Conservation (phyloP, 1,140 invertebrate species). For the Babylonia areolata region DNA sequence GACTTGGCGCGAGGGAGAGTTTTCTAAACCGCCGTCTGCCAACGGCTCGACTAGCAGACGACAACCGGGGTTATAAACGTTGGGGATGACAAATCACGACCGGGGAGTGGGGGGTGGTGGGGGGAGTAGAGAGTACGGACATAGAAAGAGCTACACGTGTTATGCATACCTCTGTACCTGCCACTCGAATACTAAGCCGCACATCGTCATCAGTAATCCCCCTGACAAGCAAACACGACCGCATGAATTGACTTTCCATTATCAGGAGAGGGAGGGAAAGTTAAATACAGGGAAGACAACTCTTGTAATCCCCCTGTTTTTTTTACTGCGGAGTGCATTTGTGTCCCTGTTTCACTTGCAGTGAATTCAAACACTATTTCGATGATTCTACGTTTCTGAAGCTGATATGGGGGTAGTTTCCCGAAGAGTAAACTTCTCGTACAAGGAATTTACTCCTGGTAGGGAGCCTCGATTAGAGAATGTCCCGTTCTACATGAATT, state of each 20-base stretch:
- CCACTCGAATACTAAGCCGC: background rate
- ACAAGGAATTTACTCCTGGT: no score
- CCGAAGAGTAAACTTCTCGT: no score
- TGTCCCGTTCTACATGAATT: no score
- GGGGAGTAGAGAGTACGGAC: background rate
- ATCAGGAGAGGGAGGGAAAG: background rate
- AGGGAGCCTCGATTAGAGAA: no score
- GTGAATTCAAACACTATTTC: no score
- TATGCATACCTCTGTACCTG: background rate
- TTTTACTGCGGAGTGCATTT: no score
- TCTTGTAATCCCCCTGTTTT: no score
- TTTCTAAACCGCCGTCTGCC: background rate
- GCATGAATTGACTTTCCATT: background rate
- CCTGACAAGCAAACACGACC: background rate
- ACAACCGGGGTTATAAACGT: background rate
- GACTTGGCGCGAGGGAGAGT: background rate
- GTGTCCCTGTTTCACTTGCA: no score
- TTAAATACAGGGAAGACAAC: background rate
- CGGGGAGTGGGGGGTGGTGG: background rate
- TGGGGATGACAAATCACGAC: background rate
- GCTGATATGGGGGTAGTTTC: no score
- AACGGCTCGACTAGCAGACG: background rate
- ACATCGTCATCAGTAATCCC: background rate
- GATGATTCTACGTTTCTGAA: no score
- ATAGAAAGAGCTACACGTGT: background rate